Evolutionary conservation across 2,888 invertebrate genomes (phyloP), one percentile per base, ranked within the genome.

Genomic region (Drosophila merina): DNA sequence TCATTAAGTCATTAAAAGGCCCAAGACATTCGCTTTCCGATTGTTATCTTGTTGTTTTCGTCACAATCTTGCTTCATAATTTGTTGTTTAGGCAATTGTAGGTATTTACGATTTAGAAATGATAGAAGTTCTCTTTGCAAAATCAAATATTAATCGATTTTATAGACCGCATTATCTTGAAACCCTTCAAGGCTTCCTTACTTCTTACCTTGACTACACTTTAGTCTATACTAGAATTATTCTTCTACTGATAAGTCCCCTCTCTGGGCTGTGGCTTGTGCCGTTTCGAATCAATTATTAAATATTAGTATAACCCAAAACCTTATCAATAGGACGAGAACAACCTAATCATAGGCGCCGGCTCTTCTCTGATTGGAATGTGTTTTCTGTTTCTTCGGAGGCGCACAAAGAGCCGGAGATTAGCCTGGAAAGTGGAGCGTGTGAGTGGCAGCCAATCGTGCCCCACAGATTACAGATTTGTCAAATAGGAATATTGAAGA

Each of bases 231-330:
- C 10, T n/a, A 33, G 30, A n/a, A 2, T 6, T 45, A 14, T 3
- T 20, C 44, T 31, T 2, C n/a, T 3, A 26, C 66, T 64, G 64
- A 64, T 64, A 52, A 68, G 47, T 38, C 0, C 38, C n/a, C 38
- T 52, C 30, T 25, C 28, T 47, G 45, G 50, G 47, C 26, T 25
- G 25, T 47, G 45, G 50, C 57, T 57, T 68, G 69, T 51, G 68
- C 38, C 67, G 36, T 44, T 57, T 67, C 55, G 55, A 83, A 75
- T 72, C 75, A 68, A 63, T 70, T 56, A 49, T 59, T 66, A 48
- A 76, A 74, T 82, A 77, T 82, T 79, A 49, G 71, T 44, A 38
- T 85, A 81, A 79, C 86, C 81, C 73, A 79, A 75, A 82, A 68
- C 36, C 26, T 76, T 79, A 79, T 74, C 83, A 67, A 14, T 20